Conservation (phyloP, 2,113 vertebrate genomes). For the Gallinago undulata region DNA sequence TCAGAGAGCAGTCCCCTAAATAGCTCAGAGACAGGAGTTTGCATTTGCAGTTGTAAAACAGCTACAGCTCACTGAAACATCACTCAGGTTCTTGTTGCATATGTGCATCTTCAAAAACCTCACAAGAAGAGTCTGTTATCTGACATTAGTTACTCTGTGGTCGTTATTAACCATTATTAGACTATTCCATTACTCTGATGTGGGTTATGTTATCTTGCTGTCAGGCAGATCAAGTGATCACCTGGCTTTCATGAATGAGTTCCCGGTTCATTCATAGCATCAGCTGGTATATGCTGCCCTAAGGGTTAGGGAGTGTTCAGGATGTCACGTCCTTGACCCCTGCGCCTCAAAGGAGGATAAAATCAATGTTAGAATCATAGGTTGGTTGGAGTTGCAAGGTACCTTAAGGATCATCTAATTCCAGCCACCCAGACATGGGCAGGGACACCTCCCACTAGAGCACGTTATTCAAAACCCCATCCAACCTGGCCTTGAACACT, state of each 20-base stretch:
- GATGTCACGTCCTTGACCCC: not conserved
- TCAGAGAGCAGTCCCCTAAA: not conserved
- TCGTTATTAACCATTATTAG: not conserved
- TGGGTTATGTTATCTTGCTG: not conserved
- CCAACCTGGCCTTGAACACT: not conserved
- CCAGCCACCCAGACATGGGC: not conserved
- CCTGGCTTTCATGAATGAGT: not conserved
- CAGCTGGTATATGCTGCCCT: not conserved
- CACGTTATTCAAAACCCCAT: not conserved
- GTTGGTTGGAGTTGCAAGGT: not conserved
- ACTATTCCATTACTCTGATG: not conserved
- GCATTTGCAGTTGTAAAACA: not conserved
- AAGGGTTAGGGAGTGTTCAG: not conserved
- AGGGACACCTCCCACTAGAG: not conserved
- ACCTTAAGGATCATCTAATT: not conserved
- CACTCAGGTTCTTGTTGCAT: not conserved
- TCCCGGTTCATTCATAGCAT: not conserved
- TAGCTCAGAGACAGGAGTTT: not conserved
- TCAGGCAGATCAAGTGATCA: not conserved
- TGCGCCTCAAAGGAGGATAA: not conserved
- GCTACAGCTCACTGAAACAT: not conserved
- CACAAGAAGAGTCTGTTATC: not conserved
- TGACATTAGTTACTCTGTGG: not conserved
- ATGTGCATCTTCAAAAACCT: not conserved
- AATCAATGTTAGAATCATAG: not conserved